Evolutionary conservation across 2,888 invertebrate species (phyloP).

Genomic region (Crepidodera aurea): DNA sequence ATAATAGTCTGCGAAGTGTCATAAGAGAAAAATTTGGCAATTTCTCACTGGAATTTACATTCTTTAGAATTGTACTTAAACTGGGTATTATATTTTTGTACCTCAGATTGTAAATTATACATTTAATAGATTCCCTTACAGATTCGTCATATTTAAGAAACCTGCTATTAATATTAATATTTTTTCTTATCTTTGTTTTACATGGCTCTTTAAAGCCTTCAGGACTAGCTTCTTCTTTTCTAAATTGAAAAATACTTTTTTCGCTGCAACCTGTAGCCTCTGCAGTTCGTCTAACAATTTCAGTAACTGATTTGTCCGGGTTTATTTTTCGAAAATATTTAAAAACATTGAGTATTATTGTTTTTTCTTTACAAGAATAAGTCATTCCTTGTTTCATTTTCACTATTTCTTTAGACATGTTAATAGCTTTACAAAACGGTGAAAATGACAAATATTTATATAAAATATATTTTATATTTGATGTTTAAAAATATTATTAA

Average conservation of each 20-base stretch:
- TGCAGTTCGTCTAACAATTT: slow-evolving; percentile 56
- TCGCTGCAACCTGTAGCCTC: slow-evolving; percentile 61
- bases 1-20: slow-evolving; percentile 57
- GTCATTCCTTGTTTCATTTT: slow-evolving; percentile 62
- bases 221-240: slow-evolving; percentile 59
- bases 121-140: slow-evolving; percentile 56
- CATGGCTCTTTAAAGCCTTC: slow-evolving; percentile 59
- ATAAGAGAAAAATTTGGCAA: slow-evolving; percentile 59
- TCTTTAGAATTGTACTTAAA: slow-evolving; percentile 56
- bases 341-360: slow-evolving; percentile 60
- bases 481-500: too few species aligned
- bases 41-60: slow-evolving; percentile 51
- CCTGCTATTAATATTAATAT: slow-evolving; percentile 58
- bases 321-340: slow-evolving; percentile 57
- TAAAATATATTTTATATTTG: too few species aligned
- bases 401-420: slow-evolving; percentile 53
- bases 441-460: too few species aligned
- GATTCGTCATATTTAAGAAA: slow-evolving; percentile 58
- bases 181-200: slow-evolving; percentile 58
- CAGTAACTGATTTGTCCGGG: slow-evolving; percentile 57
- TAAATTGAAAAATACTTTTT: slow-evolving; percentile 59
- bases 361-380: slow-evolving; percentile 59
- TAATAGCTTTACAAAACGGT: too few species aligned
- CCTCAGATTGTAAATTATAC: slow-evolving; percentile 58
- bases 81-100: slow-evolving; percentile 56